phyloP scores from a whole-genome alignment of 2,888 invertebrate species.

The Chesias legatella region DNA sequence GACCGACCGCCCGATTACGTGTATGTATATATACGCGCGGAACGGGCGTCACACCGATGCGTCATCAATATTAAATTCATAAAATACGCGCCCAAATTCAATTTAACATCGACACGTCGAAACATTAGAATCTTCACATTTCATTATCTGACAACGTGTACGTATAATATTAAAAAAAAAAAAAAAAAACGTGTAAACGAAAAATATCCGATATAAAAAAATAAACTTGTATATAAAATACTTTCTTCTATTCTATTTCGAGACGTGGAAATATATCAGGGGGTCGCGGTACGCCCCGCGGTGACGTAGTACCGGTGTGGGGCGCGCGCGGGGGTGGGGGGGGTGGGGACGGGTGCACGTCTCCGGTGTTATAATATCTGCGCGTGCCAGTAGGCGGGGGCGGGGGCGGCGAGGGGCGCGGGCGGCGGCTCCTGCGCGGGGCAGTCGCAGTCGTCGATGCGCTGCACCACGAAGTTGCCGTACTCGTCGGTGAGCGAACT shows the following conservation, averaged over 20 bases:
- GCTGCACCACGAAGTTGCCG: slow-evolving; percentile 73
- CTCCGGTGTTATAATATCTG: slow-evolving; percentile 19
- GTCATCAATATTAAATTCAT: too few relatives aligned
- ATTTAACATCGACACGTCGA: too few relatives aligned
- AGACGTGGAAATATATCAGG: too few relatives aligned
- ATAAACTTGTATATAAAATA: slow-evolving; percentile 20
- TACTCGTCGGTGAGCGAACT: slow-evolving; percentile 75
- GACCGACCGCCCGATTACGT: too few relatives aligned
- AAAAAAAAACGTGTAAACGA: slow-evolving; percentile 6
- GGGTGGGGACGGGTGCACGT: neutral
- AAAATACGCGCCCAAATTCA: too few relatives aligned
- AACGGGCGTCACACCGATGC: too few relatives aligned
- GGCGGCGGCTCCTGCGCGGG: slow-evolving; percentile 34
- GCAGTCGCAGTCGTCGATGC: slow-evolving; percentile 69
- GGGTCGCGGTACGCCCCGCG: too few relatives aligned
- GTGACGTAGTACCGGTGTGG: too few relatives aligned
- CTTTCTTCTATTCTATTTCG: slow-evolving; percentile 9
- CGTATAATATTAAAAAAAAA: slow-evolving; percentile 1
- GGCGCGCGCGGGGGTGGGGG: too few relatives aligned
- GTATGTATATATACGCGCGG: too few relatives aligned
- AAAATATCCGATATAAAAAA: slow-evolving; percentile 14
- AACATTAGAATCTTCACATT: too few relatives aligned
- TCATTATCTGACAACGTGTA: neutral
- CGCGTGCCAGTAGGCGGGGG: slow-evolving; percentile 42
- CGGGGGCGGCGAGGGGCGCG: slow-evolving; percentile 16